phyloP scores from a whole-genome alignment of 2,113 vertebrate genomes.

The Scatophagus argus region DNA sequence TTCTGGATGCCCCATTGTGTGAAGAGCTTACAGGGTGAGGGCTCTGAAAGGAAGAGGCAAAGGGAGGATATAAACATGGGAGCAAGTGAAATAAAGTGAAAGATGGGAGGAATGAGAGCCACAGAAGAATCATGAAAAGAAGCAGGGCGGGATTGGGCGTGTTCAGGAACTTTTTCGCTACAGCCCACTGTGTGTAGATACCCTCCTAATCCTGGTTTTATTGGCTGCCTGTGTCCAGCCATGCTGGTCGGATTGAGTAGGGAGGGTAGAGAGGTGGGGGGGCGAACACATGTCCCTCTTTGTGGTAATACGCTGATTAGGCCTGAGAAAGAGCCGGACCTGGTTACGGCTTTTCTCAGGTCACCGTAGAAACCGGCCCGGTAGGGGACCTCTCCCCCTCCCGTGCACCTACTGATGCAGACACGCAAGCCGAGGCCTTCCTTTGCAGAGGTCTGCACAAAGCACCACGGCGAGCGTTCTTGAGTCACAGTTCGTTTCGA shows the following conservation, averaged over 20 bases:
- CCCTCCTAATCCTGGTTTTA: conserved; percentile 90
- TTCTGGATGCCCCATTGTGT: conserved; percentile 83
- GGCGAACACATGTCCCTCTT: conserved; percentile 94
- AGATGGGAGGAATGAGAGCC: conserved; percentile 76
- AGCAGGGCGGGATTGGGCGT: conserved; percentile 80
- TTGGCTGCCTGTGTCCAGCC: conserved; percentile 87
- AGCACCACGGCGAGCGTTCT: conserved; percentile 20
- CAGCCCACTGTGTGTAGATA: conserved; percentile 84
- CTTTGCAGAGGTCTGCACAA: conserved; percentile 36
- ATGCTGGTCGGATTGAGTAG: conserved; percentile 83
- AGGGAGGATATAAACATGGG: conserved; percentile 71
- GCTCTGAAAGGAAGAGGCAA: conserved; percentile 69
- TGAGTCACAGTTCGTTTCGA: conserved; percentile 40
- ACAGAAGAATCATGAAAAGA: conserved; percentile 71
- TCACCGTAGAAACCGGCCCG: conserved; percentile 96
- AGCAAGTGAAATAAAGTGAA: conserved; percentile 75
- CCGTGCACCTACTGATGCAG: conserved; percentile 64
- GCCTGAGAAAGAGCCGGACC: conserved; percentile 95
- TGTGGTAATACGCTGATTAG: conserved; percentile 87
- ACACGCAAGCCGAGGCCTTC: conserved; percentile 40
- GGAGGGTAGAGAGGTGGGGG: conserved; percentile 76
- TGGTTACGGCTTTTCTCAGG: conserved; percentile 94
- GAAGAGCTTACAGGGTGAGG: conserved; percentile 78
- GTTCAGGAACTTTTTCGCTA: conserved; percentile 85
- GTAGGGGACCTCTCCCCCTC: conserved; percentile 89